Conservation (phyloP, 2,113 vertebrate genomes). For the Amphiprion percula region DNA sequence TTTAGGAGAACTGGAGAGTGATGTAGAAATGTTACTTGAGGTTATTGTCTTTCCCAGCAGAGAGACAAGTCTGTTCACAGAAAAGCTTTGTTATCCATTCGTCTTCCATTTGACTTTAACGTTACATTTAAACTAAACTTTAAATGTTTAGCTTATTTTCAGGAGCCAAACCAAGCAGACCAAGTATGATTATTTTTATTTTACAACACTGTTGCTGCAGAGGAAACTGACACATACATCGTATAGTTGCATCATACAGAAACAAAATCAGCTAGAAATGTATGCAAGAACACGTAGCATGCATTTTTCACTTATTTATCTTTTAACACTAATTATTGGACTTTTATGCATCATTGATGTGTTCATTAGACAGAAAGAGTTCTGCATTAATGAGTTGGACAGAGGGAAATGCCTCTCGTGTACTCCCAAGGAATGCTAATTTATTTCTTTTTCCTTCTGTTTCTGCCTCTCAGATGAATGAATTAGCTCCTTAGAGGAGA, state of each 20-base stretch:
- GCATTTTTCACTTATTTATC: neutral
- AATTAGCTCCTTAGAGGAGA: neutral
- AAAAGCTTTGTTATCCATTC: neutral
- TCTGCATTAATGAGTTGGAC: neutral
- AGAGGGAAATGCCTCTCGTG: neutral
- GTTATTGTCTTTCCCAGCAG: slow-evolving; percentile 3
- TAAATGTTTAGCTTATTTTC: neutral
- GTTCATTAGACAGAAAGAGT: neutral
- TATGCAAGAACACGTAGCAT: neutral
- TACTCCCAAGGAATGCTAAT: neutral
- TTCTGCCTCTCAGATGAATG: slow-evolving; percentile 4
- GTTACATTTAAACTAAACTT: neutral
- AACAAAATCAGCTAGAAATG: neutral
- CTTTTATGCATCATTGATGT: neutral
- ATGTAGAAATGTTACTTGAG: neutral
- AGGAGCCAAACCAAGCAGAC: too few species aligned
- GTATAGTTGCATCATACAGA: neutral
- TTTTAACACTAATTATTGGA: neutral
- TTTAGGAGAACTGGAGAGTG: neutral
- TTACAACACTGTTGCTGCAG: too few species aligned
- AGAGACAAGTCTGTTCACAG: neutral
- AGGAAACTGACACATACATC: too few species aligned
- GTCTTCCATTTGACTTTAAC: slow-evolving; percentile 8
- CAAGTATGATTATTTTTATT: neutral
- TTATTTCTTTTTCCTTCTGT: neutral